Evolutionary conservation across 2,113 vertebrate species (phyloP).

Genomic region (Sinocyclocheilus anophthalmus): DNA sequence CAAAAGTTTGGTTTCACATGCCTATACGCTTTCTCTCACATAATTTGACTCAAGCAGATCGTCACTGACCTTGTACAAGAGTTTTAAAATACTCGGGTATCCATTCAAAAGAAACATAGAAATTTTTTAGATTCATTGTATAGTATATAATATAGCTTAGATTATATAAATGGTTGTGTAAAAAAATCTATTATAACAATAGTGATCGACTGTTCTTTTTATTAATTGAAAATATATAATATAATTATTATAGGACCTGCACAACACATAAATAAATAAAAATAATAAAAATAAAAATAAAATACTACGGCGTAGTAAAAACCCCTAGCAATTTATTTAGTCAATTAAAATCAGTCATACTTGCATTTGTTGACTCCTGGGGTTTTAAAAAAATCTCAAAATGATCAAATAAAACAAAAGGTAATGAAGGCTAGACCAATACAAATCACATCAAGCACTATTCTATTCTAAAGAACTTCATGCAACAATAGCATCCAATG

Average conservation of each 20-base stretch:
- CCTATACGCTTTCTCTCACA: conserved; percentile 10
- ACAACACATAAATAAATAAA: too few species aligned
- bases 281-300: background rate
- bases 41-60: background rate
- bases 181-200: too few species aligned
- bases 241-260: background rate
- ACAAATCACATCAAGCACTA: conserved; percentile 11
- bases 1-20: conserved; percentile 38
- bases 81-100: too few species aligned
- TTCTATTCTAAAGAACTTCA: background rate
- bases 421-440: background rate
- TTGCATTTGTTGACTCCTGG: background rate
- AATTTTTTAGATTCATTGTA: background rate
- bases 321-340: background rate
- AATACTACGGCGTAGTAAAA: background rate
- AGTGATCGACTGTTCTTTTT: too few species aligned
- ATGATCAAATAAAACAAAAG: background rate
- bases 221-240: background rate
- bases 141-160: background rate
- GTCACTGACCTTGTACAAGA: background rate
- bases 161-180: too few species aligned
- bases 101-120: background rate
- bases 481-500: background rate
- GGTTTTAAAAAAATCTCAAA: background rate
- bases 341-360: background rate